Percentiles rank a stretch among this genome's conserved stretches.
Evolutionary conservation across 30 jellyfish, hydroid and myxozoan genomes (phyloP).

Genomic region (Nemopilema nomurai): DNA sequence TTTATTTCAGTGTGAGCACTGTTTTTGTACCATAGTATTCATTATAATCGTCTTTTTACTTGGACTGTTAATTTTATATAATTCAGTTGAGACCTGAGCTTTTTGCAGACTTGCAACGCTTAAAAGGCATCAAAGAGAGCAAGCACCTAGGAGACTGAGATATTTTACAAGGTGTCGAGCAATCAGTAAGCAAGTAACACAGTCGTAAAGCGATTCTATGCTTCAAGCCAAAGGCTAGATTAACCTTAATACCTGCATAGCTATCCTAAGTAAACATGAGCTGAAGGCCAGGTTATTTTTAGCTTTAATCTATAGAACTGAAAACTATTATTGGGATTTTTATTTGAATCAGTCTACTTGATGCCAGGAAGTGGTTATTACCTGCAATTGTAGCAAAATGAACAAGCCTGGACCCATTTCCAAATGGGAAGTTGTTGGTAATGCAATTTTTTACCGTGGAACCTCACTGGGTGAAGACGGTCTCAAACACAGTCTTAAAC

Average conservation of each 20-base stretch:
- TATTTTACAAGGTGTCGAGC: too few relatives aligned
- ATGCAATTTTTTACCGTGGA: not conserved
- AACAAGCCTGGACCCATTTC: not conserved
- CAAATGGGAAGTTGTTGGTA: not conserved
- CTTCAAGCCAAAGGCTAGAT: not conserved
- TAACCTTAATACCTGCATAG: not conserved
- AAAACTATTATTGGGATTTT: not conserved
- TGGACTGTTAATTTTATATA: too few relatives aligned
- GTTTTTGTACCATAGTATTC: too few relatives aligned
- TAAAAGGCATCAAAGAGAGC: too few relatives aligned
- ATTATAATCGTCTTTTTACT: too few relatives aligned
- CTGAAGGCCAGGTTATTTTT: not conserved
- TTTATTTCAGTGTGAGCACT: too few relatives aligned
- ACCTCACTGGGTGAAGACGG: not conserved
- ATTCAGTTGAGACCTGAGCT: too few relatives aligned
- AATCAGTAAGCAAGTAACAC: too few relatives aligned
- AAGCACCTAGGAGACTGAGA: too few relatives aligned
- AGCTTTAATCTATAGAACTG: not conserved
- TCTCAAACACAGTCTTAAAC: not conserved
- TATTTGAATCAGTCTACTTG: not conserved
- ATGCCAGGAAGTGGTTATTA: not conserved
- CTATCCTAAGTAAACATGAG: not conserved
- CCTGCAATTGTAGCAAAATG: not conserved
- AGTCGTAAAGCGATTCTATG: too few relatives aligned
- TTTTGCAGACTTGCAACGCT: too few relatives aligned